A percentile compares a stretch with the other conserved stretches of the same genome.
These are phyloP conservation scores for Paradoxurus hermaphroditus DNA, from an alignment of 2,113 vertebrate genomes.

Conservation along the genomic window DNA sequence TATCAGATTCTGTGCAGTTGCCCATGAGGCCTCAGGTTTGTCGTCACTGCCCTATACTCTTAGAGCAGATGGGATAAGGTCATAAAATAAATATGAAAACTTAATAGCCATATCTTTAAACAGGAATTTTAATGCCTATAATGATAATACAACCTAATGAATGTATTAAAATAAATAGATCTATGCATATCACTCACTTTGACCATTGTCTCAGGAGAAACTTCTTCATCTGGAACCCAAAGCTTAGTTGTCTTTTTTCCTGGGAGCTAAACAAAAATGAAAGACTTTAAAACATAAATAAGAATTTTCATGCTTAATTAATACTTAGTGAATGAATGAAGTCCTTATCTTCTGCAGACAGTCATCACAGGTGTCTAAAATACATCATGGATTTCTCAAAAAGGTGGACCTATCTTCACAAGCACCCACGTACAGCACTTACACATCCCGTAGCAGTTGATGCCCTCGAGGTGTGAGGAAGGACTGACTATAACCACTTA, in stretches of 20 bases:
- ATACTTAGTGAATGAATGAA: neutral
- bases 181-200: slow-evolving; percentile 86
- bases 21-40: neutral
- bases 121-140: neutral
- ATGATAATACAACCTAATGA: neutral
- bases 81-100: neutral
- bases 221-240: slow-evolving; percentile 98
- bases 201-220: slow-evolving; percentile 95
- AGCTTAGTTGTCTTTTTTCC: slow-evolving; percentile 99
- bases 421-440: neutral
- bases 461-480: neutral
- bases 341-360: neutral
- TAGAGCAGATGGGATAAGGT: neutral
- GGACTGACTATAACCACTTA: neutral
- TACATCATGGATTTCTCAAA: neutral
- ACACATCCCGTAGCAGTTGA: neutral
- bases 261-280: slow-evolving; percentile 87
- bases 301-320: neutral
- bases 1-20: neutral
- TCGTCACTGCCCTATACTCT: neutral
- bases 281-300: slow-evolving; percentile 41
- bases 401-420: neutral
- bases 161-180: neutral
- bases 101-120: neutral
- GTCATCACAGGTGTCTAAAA: neutral